phyloP scores from a whole-genome alignment of 2,888 invertebrate species.

The Andrena flavipes region DNA sequence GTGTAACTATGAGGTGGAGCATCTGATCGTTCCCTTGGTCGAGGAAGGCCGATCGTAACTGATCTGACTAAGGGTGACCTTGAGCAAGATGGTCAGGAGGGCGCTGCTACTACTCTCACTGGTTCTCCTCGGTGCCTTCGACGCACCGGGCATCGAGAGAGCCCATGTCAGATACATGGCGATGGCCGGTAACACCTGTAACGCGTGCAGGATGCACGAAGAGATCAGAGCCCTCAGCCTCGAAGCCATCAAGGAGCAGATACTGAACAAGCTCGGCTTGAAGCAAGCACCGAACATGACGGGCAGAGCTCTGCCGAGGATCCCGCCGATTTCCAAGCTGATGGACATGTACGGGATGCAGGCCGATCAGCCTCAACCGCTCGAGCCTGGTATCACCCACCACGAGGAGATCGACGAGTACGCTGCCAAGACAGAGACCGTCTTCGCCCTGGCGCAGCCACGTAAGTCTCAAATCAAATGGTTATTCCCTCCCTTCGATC shows the following conservation, averaged over 20 bases:
- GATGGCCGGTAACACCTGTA: conserved; percentile 84
- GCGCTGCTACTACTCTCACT: conserved; percentile 77
- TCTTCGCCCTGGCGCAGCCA: conserved; percentile 85
- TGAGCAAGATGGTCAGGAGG: conserved; percentile 80
- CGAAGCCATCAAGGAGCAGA: conserved; percentile 87
- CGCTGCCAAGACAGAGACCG: conserved; percentile 85
- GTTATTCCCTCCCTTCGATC: background rate
- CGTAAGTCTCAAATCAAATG: conserved; percentile 79
- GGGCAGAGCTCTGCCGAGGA: conserved; percentile 86
- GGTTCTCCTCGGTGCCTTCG: conserved; percentile 80
- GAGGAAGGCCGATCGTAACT: conserved; percentile 64
- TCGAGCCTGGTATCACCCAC: conserved; percentile 83
- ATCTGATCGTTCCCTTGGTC: conserved; percentile 62
- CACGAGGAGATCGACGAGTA: conserved; percentile 85
- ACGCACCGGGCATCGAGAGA: conserved; percentile 75
- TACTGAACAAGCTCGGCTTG: conserved; percentile 87
- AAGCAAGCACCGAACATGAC: conserved; percentile 88
- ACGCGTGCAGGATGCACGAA: conserved; percentile 86
- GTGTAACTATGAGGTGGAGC: conserved; percentile 56
- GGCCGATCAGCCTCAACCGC: conserved; percentile 82
- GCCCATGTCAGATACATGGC: conserved; percentile 65
- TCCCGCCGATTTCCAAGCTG: conserved; percentile 85
- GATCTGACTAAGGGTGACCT: conserved; percentile 67
- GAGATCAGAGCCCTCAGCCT: conserved; percentile 87
- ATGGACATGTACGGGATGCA: conserved; percentile 85